Evolutionary conservation across 2,113 vertebrate genomes (phyloP).

Genomic region (Prietella phreatophila): DNA sequence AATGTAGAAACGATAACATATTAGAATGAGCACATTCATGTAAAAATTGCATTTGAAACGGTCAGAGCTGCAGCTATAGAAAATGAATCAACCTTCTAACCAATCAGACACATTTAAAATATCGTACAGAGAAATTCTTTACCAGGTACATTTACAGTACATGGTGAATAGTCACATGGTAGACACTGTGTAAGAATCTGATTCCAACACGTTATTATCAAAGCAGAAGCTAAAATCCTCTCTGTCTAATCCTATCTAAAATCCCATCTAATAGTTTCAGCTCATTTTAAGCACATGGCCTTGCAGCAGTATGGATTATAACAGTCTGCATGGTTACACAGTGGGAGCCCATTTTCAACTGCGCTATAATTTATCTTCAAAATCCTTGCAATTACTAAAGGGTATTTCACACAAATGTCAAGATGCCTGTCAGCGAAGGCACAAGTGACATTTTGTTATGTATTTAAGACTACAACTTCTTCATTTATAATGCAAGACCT

Average conservation of each 20-base stretch:
- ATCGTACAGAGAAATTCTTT: neutral
- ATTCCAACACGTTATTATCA: conserved; percentile 1
- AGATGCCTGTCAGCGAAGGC: conserved; percentile 64
- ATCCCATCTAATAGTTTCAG: neutral
- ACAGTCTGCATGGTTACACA: conserved; percentile 14
- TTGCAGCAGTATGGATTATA: conserved; percentile 31
- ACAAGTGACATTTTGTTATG: conserved; percentile 67
- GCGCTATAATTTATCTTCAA: conserved; percentile 34
- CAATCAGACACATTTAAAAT: neutral
- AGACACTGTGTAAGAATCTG: neutral
- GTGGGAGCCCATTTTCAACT: conserved; percentile 10
- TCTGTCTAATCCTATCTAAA: conserved; percentile 19
- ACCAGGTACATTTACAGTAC: neutral
- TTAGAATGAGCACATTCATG: neutral
- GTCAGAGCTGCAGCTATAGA: neutral
- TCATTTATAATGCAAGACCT: conserved; percentile 57
- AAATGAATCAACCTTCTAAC: neutral
- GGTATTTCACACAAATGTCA: conserved; percentile 67
- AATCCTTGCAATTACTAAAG: conserved; percentile 36
- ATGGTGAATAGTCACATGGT: no score
- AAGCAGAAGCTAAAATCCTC: conserved; percentile 16
- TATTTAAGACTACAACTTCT: conserved; percentile 64
- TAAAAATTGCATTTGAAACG: neutral
- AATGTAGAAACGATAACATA: neutral
- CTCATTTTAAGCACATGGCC: conserved; percentile 16